phyloP scores from a whole-genome alignment of 2,888 invertebrate species.

The Hofmannophila pseudospretella region DNA sequence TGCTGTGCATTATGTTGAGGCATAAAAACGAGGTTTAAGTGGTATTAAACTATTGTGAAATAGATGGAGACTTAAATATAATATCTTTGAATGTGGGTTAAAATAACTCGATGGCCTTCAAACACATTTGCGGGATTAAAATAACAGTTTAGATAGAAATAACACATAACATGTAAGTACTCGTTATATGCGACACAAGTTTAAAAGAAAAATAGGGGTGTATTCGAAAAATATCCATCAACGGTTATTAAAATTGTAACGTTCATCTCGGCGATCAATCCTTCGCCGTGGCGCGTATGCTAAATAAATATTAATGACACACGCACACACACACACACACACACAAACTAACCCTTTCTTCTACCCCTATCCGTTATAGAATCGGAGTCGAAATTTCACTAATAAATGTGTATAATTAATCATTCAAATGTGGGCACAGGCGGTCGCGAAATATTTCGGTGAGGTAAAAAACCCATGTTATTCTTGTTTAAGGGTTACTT shows the following conservation, averaged over 20 bases:
- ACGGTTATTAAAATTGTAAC: slow-evolving; percentile 12
- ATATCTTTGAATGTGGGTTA: background rate
- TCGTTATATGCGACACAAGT: too few relatives aligned
- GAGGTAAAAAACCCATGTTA: slow-evolving; percentile 17
- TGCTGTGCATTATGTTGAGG: slow-evolving; percentile 34
- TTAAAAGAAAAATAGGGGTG: too few relatives aligned
- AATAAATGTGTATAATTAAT: slow-evolving; percentile 76
- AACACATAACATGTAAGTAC: too few relatives aligned
- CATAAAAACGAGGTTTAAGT: slow-evolving; percentile 9
- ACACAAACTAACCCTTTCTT: slow-evolving; percentile 59
- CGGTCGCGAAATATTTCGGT: slow-evolving; percentile 19
- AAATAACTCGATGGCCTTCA: background rate
- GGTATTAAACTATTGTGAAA: slow-evolving; percentile 1
- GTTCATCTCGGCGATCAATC: slow-evolving; percentile 36
- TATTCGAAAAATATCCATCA: slow-evolving; percentile 7
- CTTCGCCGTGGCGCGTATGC: slow-evolving; percentile 52
- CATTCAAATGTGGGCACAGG: slow-evolving; percentile 52
- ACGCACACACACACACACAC: slow-evolving; percentile 31
- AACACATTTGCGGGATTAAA: too few relatives aligned
- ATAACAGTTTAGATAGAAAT: too few relatives aligned
- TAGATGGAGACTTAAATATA: background rate
- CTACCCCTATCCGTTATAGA: slow-evolving; percentile 44
- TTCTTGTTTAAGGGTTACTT: slow-evolving; percentile 6
- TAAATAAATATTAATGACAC: slow-evolving; percentile 69
- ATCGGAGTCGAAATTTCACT: slow-evolving; percentile 58